Base-by-base conservation (phyloP, 1,140 invertebrate genomes). In the Phenacoccus solenopsis region DNA sequence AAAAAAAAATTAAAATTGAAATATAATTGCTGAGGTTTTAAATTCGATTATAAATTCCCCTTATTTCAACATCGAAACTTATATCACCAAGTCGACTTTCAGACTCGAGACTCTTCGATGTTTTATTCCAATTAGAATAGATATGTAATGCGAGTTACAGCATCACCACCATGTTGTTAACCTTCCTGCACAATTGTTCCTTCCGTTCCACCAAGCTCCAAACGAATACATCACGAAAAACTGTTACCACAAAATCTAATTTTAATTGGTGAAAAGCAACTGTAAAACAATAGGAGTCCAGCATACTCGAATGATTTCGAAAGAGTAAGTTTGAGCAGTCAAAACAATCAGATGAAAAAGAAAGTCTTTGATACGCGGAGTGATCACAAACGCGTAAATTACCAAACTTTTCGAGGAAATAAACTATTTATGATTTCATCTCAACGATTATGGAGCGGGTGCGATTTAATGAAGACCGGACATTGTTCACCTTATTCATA, bases 341-440 rank as follows among this genome's bases (percentile, higher is more conserved):
- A 64, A 27, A 64, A 64, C 59, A 64, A 64, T 24, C 59, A 64
- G 25, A 64, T 24, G 59, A 64, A 64, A 64, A 64, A 64, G 59
- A 64, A 64, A 64, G 59, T 64, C 22, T 64, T 27, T n/a, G 59
- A 64, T 24, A 64, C 59, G 59, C 22, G 7, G 21, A 3, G 20
- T 64, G 59, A 25, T 64, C 59, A 64, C 59, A 27, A 64, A n/a
- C 59, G 59, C 2, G 1, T 22, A 64, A 64, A 64, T 64, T 64
- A 64, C 16, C 13, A 25, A 64, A 25, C 25, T 64, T 64, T 64
- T 10, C 25, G 10, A 64, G 59, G 59, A 64, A 64, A 10, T 20
- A 5, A 64, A 24, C 4, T 10, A 64, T 64, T 64, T 64, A 25
- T 27, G 59, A 27, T 64, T 64, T 64, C 25, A 64, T 64, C 59